These are phyloP conservation scores for Oligia fasciuncula DNA, from an alignment of 2,888 invertebrate genomes.

Conservation along the genomic window DNA sequence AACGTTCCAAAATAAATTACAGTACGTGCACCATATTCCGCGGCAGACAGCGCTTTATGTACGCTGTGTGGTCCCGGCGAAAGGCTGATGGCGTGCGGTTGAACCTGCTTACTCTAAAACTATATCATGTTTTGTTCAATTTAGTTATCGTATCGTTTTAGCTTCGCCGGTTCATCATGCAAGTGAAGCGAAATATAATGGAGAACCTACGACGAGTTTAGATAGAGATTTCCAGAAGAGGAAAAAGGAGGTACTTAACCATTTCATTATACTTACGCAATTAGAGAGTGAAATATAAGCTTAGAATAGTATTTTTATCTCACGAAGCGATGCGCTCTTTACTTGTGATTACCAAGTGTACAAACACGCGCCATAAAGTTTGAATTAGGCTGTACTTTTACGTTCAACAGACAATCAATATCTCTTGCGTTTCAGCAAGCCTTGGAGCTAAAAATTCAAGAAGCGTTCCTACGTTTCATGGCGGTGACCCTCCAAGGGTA, in stretches of 20 bases:
- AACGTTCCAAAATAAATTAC: neutral
- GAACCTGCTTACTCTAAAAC: neutral
- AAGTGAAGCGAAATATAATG: slow-evolving; percentile 84
- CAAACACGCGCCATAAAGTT: neutral
- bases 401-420: neutral
- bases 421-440: slow-evolving; percentile 91
- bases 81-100: neutral
- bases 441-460: slow-evolving; percentile 98
- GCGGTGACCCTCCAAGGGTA: slow-evolving; percentile 97
- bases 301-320: neutral
- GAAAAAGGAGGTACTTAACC: slow-evolving; percentile 92
- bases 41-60: neutral
- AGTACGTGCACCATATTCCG: neutral
- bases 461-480: slow-evolving; percentile 99
- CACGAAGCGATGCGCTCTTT: neutral
- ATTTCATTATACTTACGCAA: neutral
- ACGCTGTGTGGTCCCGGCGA: neutral
- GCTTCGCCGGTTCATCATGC: slow-evolving; percentile 87
- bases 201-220: slow-evolving; percentile 92
- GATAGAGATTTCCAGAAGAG: slow-evolving; percentile 95
- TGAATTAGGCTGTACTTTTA: neutral
- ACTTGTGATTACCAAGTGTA: neutral
- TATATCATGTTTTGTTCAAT: neutral
- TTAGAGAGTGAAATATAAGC: neutral
- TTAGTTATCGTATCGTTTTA: slow-evolving; percentile 53